Evolutionary conservation across 1,140 invertebrate species (phyloP).

Genomic region (Zophobas morio): DNA sequence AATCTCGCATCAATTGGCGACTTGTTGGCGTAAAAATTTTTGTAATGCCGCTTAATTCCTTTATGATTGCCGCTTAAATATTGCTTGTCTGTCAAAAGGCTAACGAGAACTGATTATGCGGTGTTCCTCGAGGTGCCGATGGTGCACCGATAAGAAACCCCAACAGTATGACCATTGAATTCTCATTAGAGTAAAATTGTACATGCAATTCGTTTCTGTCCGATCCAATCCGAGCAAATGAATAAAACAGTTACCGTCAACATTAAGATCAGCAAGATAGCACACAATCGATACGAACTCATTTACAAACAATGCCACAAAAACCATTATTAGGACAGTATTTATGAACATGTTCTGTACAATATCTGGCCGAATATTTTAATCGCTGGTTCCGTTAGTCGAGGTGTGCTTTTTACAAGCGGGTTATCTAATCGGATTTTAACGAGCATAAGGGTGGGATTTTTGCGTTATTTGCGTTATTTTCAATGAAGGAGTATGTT

Average conservation of each 20-base stretch:
- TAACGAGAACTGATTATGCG: slow-evolving; percentile 28
- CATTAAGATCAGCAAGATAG: slow-evolving; percentile 27
- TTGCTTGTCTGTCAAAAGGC: slow-evolving; percentile 19
- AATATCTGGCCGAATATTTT: slow-evolving; percentile 38
- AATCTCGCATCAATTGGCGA: background rate
- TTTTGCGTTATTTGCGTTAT: slow-evolving; percentile 14
- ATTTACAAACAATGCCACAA: slow-evolving; percentile 46
- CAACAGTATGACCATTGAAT: slow-evolving; percentile 27
- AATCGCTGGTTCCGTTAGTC: slow-evolving; percentile 20
- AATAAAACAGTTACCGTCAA: slow-evolving; percentile 37
- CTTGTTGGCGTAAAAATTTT: background rate
- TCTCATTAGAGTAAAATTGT: slow-evolving; percentile 34
- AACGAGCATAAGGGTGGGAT: slow-evolving; percentile 3
- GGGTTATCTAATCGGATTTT: slow-evolving; percentile 25
- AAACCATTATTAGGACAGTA: slow-evolving; percentile 39
- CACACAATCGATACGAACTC: slow-evolving; percentile 29
- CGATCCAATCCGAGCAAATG: slow-evolving; percentile 27
- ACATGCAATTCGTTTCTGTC: slow-evolving; percentile 35
- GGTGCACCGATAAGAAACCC: slow-evolving; percentile 18
- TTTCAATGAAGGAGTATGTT: slow-evolving; percentile 9
- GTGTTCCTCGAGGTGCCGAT: slow-evolving; percentile 16
- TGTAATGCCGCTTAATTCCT: slow-evolving; percentile 8
- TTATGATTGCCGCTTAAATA: slow-evolving; percentile 21
- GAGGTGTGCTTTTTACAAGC: background rate
- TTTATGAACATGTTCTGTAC: slow-evolving; percentile 14